These are phyloP conservation scores for Channa striata DNA, from an alignment of 2,797 vertebrate genomes.

Conservation along the genomic window DNA sequence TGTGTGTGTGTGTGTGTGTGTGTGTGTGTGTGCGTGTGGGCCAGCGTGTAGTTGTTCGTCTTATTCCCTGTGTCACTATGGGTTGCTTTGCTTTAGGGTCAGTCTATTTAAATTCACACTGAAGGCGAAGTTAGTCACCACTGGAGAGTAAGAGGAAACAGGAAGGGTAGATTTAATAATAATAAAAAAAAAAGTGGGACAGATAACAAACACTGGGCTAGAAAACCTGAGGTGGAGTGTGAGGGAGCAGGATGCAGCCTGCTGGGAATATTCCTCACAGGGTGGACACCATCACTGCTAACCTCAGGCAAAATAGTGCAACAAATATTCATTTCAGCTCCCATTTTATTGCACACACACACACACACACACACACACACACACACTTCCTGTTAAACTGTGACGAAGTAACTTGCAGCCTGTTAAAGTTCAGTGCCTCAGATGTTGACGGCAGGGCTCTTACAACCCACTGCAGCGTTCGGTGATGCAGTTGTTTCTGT, in stretches of 20 bases:
- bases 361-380: too few relatives aligned
- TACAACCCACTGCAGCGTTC: background rate
- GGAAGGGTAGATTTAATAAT: conserved; percentile 40
- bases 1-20: background rate
- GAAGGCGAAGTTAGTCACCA: conserved; percentile 77
- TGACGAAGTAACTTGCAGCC: background rate
- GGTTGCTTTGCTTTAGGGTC: conserved; percentile 67
- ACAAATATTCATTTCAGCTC: too few relatives aligned
- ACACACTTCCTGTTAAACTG: too few relatives aligned
- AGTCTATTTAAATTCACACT: conserved; percentile 79
- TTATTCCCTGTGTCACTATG: conserved; percentile 66
- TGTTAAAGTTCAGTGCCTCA: background rate
- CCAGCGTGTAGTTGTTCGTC: conserved; percentile 35
- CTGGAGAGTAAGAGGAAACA: conserved; percentile 40
- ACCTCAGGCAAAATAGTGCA: too few relatives aligned
- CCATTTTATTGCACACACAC: too few relatives aligned
- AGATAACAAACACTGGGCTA: background rate
- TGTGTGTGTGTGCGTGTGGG: conserved; percentile 19
- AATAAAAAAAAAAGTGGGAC: conserved; percentile 6
- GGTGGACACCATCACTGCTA: too few relatives aligned
- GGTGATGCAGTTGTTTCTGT: background rate
- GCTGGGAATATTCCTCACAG: too few relatives aligned
- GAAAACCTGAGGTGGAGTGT: conserved; percentile 3
- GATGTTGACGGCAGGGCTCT: background rate
- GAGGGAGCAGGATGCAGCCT: background rate